Base-by-base conservation (phyloP, 2,797 vertebrate genomes). In the Anolis apletophallus region DNA sequence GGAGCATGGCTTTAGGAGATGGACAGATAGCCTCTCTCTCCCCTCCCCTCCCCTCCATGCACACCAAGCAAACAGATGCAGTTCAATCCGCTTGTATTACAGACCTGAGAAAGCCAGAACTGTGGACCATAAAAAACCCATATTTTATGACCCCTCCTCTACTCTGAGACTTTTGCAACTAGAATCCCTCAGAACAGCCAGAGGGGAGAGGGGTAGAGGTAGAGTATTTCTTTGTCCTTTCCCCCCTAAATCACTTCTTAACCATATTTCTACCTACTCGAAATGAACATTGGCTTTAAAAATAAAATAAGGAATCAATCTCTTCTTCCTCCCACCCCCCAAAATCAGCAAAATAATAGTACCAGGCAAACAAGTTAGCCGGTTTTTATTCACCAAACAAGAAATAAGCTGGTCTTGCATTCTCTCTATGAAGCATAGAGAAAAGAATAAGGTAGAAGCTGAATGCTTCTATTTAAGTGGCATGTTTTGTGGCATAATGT, bases 1-100 rank as follows among this genome's bases (percentile, higher is more conserved):
- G 68, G 68, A 87, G 68, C 76, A 80, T 73, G 76, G 46, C 81
- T 67, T 87, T 87, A 84, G 46, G 81, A 73, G 54, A 73, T 87
- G 57, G 68, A 46, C 69, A 8, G 68, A 61, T 50, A 79, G 26
- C 23, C 69, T 52, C 32, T 54, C 50, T 81, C 52, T 71, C 67
- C 36, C 54, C 29, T 26, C 67, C 36, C 54, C 29, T 26, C 54
- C 52, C 16, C 52, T 32, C 50, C 19, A 54, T 52, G n/a, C 19
- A 40, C 67, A 52, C 26, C 78, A 64, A 26, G 64, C 55, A 76
- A 74, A 71, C 40, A 71, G 68, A 87, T 83, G 80, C 23, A 5
- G 32, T 83, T 86, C 64, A 72, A 54, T 79, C 68, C n/a, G 54
- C 80, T 78, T 78, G 86, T 17, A 52, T 52, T 72, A 73, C 14